Percentiles rank a stretch among this genome's conserved stretches.
Conservation (phyloP, 2,113 vertebrate genomes). For the Phalacrocorax brasilianus region DNA sequence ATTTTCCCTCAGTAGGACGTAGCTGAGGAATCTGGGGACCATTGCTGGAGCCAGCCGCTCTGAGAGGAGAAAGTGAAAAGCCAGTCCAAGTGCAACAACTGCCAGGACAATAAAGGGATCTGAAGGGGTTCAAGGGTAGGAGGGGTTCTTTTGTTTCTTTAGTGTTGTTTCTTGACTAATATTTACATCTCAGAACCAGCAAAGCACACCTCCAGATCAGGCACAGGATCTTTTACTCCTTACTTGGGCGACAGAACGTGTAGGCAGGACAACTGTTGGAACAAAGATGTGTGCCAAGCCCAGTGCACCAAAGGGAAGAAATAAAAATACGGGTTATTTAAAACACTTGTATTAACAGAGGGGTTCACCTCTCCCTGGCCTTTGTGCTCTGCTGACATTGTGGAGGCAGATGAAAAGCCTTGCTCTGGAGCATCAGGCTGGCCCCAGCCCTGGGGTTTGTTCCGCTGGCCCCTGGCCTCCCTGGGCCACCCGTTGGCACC, state of each 20-base stretch:
- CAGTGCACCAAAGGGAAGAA: not conserved
- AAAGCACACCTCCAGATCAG: slow-evolving; percentile 31
- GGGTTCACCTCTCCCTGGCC: slow-evolving; percentile 13
- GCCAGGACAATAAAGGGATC: slow-evolving; percentile 17
- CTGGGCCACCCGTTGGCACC: not conserved
- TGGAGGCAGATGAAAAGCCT: not conserved
- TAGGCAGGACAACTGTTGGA: slow-evolving; percentile 18
- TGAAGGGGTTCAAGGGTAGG: slow-evolving; percentile 7
- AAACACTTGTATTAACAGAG: slow-evolving; percentile 39
- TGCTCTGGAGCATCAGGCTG: not conserved
- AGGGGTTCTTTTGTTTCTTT: not conserved
- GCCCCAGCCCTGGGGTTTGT: not conserved
- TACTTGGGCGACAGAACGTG: not conserved
- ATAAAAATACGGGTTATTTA: slow-evolving; percentile 54
- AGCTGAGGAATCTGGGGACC: slow-evolving; percentile 61
- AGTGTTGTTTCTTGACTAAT: slow-evolving; percentile 18
- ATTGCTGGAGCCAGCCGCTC: slow-evolving; percentile 41
- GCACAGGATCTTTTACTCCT: not conserved
- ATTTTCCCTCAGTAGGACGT: slow-evolving; percentile 69
- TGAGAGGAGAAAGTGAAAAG: slow-evolving; percentile 35
- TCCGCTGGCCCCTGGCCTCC: not conserved
- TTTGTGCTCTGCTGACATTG: not conserved
- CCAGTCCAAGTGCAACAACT: slow-evolving; percentile 67
- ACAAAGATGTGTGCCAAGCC: slow-evolving; percentile 35
- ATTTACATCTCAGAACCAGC: slow-evolving; percentile 18